Percentiles rank a stretch among this genome's conserved stretches.
Conservation (phyloP, 2,113 vertebrate genomes). For the Gymnogyps californianus region DNA sequence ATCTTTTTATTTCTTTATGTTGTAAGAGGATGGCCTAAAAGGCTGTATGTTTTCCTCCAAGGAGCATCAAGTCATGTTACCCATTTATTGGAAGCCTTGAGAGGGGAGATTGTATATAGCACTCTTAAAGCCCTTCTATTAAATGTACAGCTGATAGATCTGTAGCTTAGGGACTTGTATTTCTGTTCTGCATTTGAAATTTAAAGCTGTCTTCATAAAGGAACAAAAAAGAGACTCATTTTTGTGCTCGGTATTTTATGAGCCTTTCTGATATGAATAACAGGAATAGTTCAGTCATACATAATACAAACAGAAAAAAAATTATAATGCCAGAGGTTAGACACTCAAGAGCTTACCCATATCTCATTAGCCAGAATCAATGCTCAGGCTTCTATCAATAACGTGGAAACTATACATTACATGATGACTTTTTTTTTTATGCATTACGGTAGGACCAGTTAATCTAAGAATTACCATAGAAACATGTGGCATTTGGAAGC, state of each 20-base stretch:
- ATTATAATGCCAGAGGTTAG: neutral
- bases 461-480: conserved; percentile 2
- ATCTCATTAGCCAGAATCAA: neutral
- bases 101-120: neutral
- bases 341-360: neutral
- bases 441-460: neutral
- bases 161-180: neutral
- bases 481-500: neutral
- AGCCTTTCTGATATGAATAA: neutral
- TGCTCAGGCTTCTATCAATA: neutral
- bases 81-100: neutral
- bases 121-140: neutral
- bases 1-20: neutral
- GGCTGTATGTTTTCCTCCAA: neutral
- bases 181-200: neutral
- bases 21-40: neutral
- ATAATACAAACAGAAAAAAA: neutral
- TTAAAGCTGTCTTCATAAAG: neutral
- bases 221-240: neutral
- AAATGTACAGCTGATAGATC: neutral
- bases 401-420: neutral
- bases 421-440: neutral
- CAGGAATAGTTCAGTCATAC: neutral
- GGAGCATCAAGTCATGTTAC: neutral
- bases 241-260: neutral